phyloP scores from a whole-genome alignment of 2,113 vertebrate species.

The Oryzias melastigma region DNA sequence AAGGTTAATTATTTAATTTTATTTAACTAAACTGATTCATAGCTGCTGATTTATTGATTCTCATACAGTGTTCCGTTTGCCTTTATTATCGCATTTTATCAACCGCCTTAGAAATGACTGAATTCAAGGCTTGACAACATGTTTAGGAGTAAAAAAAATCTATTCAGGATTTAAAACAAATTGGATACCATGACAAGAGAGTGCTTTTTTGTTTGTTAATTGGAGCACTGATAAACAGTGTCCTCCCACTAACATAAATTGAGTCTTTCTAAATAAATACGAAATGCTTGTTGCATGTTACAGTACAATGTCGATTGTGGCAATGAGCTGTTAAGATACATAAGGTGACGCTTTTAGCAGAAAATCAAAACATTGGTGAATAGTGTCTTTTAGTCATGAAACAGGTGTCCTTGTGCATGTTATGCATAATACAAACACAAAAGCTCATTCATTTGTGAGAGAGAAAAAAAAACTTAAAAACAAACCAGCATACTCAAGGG shows the following conservation, averaged over 20 bases:
- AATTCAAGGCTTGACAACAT: conserved; percentile 43
- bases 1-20: no score
- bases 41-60: conserved; percentile 68
- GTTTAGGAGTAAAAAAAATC: conserved; percentile 22
- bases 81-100: conserved; percentile 73
- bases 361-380: conserved; percentile 38
- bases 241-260: conserved; percentile 7
- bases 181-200: conserved; percentile 7
- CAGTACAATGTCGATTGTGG: conserved; percentile 19
- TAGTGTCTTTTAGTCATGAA: conserved; percentile 47
- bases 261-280: conserved; percentile 4
- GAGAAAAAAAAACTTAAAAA: conserved; percentile 24
- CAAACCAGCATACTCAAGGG: conserved; percentile 55
- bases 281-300: conserved; percentile 6
- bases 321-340: conserved; percentile 33
- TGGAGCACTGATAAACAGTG: conserved; percentile 10
- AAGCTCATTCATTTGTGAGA: conserved; percentile 59
- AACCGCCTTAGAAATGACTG: conserved; percentile 63
- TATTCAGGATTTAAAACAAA: conserved; percentile 29
- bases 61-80: conserved; percentile 72
- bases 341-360: conserved; percentile 39
- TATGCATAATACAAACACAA: conserved; percentile 52
- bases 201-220: conserved; percentile 23
- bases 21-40: conserved; percentile 22
- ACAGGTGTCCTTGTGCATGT: conserved; percentile 45